phyloP scores from a whole-genome alignment of 2,888 invertebrate species.

The Cheilosia vulpina region DNA sequence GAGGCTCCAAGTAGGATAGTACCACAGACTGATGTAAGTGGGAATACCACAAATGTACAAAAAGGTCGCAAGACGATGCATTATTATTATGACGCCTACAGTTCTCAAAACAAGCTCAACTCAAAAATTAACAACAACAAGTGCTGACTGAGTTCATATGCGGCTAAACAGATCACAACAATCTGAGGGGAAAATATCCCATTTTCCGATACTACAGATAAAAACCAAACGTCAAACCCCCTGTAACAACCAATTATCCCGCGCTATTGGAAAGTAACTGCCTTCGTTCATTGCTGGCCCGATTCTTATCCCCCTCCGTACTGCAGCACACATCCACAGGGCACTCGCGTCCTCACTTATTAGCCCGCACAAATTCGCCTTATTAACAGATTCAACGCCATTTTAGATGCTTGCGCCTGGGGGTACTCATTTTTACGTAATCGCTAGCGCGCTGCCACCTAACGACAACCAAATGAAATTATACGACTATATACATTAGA shows the following conservation, averaged over 20 bases:
- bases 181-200: neutral
- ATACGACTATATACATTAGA: neutral
- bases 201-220: neutral
- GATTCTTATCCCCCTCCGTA: slow-evolving; percentile 9
- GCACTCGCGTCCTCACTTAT: slow-evolving; percentile 31
- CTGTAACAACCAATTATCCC: slow-evolving; percentile 25
- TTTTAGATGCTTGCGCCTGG: slow-evolving; percentile 36
- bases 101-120: too few species aligned
- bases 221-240: neutral
- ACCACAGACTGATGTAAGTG: too few species aligned
- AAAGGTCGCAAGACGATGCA: too few species aligned
- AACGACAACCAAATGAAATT: slow-evolving; percentile 61
- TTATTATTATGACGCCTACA: too few species aligned
- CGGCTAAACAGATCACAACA: neutral
- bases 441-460: slow-evolving; percentile 20
- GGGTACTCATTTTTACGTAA: slow-evolving; percentile 55
- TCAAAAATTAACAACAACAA: too few species aligned
- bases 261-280: slow-evolving; percentile 37
- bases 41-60: too few species aligned
- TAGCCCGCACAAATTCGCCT: slow-evolving; percentile 49
- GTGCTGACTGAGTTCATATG: too few species aligned
- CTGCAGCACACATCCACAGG: slow-evolving; percentile 35
- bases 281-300: slow-evolving; percentile 22
- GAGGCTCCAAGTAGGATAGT: too few species aligned
- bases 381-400: slow-evolving; percentile 56